Evolutionary conservation across 2,797 vertebrate species (phyloP).

Genomic region (Channallabes apus): DNA sequence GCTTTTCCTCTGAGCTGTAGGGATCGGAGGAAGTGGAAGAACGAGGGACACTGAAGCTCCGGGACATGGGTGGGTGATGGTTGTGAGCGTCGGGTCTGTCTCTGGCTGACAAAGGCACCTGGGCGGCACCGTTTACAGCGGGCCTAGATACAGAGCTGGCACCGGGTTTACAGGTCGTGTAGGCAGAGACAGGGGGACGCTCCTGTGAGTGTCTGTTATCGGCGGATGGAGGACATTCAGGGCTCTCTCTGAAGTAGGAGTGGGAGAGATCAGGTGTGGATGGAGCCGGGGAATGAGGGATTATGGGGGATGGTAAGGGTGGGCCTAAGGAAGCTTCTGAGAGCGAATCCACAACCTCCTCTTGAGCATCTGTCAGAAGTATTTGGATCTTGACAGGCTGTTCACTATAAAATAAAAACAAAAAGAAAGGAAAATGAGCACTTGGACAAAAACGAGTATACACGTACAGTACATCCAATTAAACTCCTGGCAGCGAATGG

Average conservation of each 20-base stretch:
- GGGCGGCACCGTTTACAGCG: conserved; percentile 43
- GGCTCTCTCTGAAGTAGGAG: conserved; percentile 23
- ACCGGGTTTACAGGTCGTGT: conserved; percentile 44
- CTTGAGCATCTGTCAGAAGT: conserved; percentile 80
- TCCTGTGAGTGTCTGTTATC: conserved; percentile 33
- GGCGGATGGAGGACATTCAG: background rate
- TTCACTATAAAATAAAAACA: conserved; percentile 74
- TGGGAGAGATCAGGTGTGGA: conserved; percentile 59
- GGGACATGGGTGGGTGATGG: conserved; percentile 24
- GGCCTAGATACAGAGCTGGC: conserved; percentile 56
- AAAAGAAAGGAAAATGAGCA: conserved; percentile 24
- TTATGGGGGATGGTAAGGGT: conserved; percentile 68
- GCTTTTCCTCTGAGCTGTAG: conserved; percentile 37
- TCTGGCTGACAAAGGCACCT: conserved; percentile 20
- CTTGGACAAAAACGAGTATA: background rate
- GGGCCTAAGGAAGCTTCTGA: conserved; percentile 61
- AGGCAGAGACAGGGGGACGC: conserved; percentile 13
- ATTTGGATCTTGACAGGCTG: conserved; percentile 90
- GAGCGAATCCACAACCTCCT: conserved; percentile 74
- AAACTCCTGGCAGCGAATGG: background rate
- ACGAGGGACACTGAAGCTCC: conserved; percentile 18
- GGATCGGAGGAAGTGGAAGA: conserved; percentile 34
- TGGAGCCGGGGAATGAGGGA: conserved; percentile 70
- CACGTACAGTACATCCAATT: background rate
- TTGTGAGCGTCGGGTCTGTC: conserved; percentile 15